phyloP scores from a whole-genome alignment of 2,888 invertebrate genomes.

The Lycocerus yunnanus region DNA sequence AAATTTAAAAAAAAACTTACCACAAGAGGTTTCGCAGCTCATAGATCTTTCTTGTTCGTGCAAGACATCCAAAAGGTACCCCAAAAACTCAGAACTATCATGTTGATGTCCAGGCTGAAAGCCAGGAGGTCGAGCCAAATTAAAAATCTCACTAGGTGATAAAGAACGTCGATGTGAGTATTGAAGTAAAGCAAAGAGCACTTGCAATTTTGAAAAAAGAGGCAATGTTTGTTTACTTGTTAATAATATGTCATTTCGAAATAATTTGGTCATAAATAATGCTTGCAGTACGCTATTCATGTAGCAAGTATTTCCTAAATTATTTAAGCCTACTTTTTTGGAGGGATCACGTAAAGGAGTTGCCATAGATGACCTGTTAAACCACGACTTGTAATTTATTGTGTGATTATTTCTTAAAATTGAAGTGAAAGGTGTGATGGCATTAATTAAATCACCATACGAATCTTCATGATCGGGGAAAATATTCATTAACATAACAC shows the following conservation, averaged over 20 bases:
- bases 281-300: conserved; percentile 89
- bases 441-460: conserved; percentile 49
- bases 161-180: conserved; percentile 69
- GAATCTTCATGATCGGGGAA: conserved; percentile 54
- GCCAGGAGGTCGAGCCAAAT: conserved; percentile 74
- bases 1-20: neutral
- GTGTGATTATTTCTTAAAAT: conserved; percentile 45
- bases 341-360: conserved; percentile 44
- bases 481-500: conserved; percentile 58
- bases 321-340: conserved; percentile 74
- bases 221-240: conserved; percentile 61
- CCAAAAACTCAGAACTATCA: conserved; percentile 86
- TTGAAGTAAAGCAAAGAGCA: conserved; percentile 74
- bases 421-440: conserved; percentile 47
- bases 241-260: conserved; percentile 69
- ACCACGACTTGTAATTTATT: conserved; percentile 53
- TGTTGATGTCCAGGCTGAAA: conserved; percentile 81
- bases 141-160: conserved; percentile 73
- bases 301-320: conserved; percentile 87
- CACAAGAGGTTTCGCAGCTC: neutral
- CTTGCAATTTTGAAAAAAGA: conserved; percentile 66
- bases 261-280: conserved; percentile 79
- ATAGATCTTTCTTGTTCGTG: conserved; percentile 70
- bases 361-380: conserved; percentile 41
- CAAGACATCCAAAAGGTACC: conserved; percentile 72